Percentiles rank a stretch among this genome's conserved stretches.
Evolutionary conservation across 2,113 vertebrate genomes (phyloP).

Genomic region (Notechis scutatus): DNA sequence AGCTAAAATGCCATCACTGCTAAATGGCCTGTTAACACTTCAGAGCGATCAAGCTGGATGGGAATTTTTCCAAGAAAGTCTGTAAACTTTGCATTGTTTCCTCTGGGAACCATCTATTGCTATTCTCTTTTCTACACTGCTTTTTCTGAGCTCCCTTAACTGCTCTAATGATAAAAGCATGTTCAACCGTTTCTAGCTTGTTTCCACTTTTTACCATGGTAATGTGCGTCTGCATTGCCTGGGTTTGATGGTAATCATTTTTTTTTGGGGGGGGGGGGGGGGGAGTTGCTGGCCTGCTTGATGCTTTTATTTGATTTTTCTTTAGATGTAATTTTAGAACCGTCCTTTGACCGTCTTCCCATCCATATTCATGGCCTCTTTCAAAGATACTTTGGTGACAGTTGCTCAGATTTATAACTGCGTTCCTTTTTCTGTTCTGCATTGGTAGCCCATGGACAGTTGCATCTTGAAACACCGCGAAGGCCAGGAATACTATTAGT

Average conservation of each 20-base stretch:
- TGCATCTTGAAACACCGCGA: neutral
- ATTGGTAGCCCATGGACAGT: neutral
- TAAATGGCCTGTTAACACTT: conserved; percentile 10
- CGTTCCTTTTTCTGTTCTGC: neutral
- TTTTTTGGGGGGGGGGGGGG: too few species aligned
- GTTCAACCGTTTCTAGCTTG: conserved; percentile 23
- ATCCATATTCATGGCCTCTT: neutral
- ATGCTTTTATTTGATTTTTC: neutral
- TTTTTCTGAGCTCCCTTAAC: neutral
- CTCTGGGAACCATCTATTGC: conserved; percentile 29
- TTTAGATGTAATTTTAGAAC: neutral
- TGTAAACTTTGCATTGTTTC: neutral
- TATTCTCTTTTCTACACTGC: conserved; percentile 22
- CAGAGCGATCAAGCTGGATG: conserved; percentile 19
- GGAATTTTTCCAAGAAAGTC: conserved; percentile 42
- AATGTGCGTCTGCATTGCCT: conserved; percentile 26
- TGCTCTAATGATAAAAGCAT: conserved; percentile 41
- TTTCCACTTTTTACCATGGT: neutral
- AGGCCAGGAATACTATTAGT: neutral
- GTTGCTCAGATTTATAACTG: neutral
- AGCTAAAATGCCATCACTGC: conserved; percentile 6
- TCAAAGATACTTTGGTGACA: neutral
- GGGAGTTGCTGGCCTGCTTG: neutral
- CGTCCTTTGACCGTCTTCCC: neutral
- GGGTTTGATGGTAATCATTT: neutral